A percentile compares a stretch with the other conserved stretches of the same genome.
phyloP scores from a whole-genome alignment of 2,888 invertebrate species.

The Drosophila recens region DNA sequence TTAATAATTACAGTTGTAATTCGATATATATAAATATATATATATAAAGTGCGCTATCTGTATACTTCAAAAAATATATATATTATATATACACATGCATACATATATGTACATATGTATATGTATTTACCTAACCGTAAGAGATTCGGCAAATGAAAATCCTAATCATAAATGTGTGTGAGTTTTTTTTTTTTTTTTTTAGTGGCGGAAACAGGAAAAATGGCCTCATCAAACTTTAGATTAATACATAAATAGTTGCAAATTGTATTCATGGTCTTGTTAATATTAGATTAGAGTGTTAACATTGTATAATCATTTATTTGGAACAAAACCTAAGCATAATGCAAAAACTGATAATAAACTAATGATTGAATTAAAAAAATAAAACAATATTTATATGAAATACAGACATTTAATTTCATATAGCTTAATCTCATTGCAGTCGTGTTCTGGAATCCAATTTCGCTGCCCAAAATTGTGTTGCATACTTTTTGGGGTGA shows the following conservation, averaged over 20 bases:
- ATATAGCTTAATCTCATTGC: background rate
- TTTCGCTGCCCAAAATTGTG: background rate
- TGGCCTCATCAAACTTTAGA: slow-evolving; percentile 26
- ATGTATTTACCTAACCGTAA: slow-evolving; percentile 18
- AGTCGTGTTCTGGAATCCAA: background rate
- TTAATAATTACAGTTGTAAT: slow-evolving; percentile 20
- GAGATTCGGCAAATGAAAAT: slow-evolving; percentile 10
- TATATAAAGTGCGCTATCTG: slow-evolving; percentile 55
- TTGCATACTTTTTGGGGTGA: background rate
- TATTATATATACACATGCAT: slow-evolving; percentile 11
- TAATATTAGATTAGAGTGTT: slow-evolving; percentile 61
- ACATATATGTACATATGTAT: slow-evolving; percentile 26
- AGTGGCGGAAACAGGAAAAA: slow-evolving; percentile 7
- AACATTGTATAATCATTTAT: slow-evolving; percentile 43
- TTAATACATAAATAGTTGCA: slow-evolving; percentile 32
- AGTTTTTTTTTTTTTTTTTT: slow-evolving; percentile 10
- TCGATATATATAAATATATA: slow-evolving; percentile 10
- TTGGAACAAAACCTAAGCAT: slow-evolving; percentile 19
- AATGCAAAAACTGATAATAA: slow-evolving; percentile 17
- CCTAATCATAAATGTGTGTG: slow-evolving; percentile 6
- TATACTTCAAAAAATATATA: slow-evolving; percentile 41
- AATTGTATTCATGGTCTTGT: slow-evolving; percentile 55
- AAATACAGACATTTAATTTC: background rate
- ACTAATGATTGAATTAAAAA: slow-evolving; percentile 28
- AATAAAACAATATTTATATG: background rate